Conservation (phyloP, 2,113 vertebrate species). For the Pseudopipra pipra region DNA sequence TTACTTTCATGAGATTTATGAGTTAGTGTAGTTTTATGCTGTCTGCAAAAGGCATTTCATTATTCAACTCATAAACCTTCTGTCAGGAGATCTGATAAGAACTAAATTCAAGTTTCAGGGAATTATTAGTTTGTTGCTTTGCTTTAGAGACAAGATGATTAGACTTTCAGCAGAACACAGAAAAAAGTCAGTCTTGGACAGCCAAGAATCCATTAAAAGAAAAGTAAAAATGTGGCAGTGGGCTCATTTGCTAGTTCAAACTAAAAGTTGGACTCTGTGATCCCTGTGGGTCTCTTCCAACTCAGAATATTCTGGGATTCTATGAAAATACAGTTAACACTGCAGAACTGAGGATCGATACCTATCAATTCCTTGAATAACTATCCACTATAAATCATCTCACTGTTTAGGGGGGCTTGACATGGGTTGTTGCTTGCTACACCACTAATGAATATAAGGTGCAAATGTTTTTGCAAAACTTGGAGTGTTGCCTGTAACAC, state of each 20-base stretch:
- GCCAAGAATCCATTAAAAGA: not conserved
- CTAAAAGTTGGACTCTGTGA: not conserved
- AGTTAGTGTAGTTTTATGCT: conserved; percentile 8
- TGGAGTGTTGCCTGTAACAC: not conserved
- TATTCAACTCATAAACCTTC: conserved; percentile 33
- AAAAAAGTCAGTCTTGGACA: not conserved
- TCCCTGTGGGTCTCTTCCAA: not conserved
- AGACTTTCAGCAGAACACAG: not conserved
- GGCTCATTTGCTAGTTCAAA: not conserved
- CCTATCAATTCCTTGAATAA: not conserved
- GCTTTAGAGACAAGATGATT: not conserved
- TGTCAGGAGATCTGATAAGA: not conserved
- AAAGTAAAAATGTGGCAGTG: not conserved
- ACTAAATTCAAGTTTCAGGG: not conserved
- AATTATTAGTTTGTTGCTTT: not conserved
- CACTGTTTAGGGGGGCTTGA: not conserved
- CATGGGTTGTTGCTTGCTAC: not conserved
- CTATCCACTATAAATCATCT: not conserved
- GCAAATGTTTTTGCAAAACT: not conserved
- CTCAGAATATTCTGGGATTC: not conserved
- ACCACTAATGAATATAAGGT: not conserved
- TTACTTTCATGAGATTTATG: not conserved
- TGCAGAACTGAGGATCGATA: not conserved
- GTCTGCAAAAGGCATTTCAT: not conserved
- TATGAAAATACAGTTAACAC: not conserved